Conservation (phyloP, 2,888 invertebrate genomes). For the Euzophera pinguis region DNA sequence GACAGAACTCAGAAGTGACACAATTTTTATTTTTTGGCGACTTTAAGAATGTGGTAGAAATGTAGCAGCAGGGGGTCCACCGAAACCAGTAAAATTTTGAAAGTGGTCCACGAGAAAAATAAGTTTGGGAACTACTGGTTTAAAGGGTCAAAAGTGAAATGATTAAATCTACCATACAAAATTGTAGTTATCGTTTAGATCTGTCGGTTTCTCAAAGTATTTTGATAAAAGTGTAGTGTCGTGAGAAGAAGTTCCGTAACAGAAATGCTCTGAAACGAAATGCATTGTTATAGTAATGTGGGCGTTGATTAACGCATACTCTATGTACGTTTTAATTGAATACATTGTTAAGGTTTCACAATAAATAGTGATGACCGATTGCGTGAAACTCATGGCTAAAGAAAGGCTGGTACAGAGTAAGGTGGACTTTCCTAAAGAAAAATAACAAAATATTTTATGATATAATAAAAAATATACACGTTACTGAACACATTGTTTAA, state of each 20-base stretch:
- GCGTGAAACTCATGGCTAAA: neutral
- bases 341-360: slow-evolving; percentile 8
- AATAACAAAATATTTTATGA: too few species aligned
- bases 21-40: too few species aligned
- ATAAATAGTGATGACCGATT: neutral
- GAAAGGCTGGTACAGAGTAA: neutral
- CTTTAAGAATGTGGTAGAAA: too few species aligned
- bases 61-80: too few species aligned
- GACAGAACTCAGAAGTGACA: too few species aligned
- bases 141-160: neutral
- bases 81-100: too few species aligned
- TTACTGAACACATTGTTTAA: too few species aligned
- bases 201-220: slow-evolving; percentile 24
- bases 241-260: slow-evolving; percentile 25
- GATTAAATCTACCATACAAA: neutral
- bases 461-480: too few species aligned
- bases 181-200: neutral
- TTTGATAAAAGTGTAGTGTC: slow-evolving; percentile 21
- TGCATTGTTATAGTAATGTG: slow-evolving; percentile 17
- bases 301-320: neutral
- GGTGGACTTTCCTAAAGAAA: neutral
- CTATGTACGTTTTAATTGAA: slow-evolving; percentile 7
- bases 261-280: slow-evolving; percentile 28
- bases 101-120: too few species aligned
- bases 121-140: too few species aligned